Evolutionary conservation across 2,797 vertebrate species (phyloP), one percentile per base, ranked within the genome.

Genomic region (Synanceia verrucosa): DNA sequence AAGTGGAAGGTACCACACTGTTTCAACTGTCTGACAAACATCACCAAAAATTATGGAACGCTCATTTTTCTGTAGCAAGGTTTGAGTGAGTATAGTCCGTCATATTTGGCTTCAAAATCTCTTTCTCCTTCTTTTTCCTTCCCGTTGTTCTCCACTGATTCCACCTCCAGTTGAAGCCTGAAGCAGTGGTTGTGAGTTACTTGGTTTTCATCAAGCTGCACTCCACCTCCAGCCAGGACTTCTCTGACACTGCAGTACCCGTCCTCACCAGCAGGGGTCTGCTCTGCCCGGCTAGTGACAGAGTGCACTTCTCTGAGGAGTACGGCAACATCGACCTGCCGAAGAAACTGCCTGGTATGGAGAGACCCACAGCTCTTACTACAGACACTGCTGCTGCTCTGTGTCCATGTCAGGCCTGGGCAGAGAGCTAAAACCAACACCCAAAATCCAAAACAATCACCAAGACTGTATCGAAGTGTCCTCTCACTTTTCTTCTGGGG

Each of bases 191-290:
- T 14, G 90, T 94, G 82, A 94, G 94, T 73, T 95, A 95, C 83
- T 65, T 95, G 79, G 89, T 94, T 65, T 95, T 94, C 86, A 94
- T 95, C 86, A 95, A 95, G 86, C 86, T 86, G 68, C 90, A 95
- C 69, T 91, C 91, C 3, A 44, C 83, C 44, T 86, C 68, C 62
- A 83, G 72, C 57, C 87, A 84, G 69, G 91, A 93, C 26, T 89
- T 89, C 61, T 58, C 88, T 3, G 77, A 85, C 44, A 41, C 67
- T 0, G 63, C 65, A 73, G 69, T 95, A 19, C 95, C 95, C 0
- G 91, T 95, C 65, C 90, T 94, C 62, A 95, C 95, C 89, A 94
- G 55, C 86, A 90, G 81, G 74, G 94, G 93, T 48, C 91, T 95
- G 67, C 76, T 86, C 36, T 92, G 88, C 41, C 92, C 94, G 0